Conservation (phyloP, 1,140 invertebrate genomes). For the Watersipora subatra region DNA sequence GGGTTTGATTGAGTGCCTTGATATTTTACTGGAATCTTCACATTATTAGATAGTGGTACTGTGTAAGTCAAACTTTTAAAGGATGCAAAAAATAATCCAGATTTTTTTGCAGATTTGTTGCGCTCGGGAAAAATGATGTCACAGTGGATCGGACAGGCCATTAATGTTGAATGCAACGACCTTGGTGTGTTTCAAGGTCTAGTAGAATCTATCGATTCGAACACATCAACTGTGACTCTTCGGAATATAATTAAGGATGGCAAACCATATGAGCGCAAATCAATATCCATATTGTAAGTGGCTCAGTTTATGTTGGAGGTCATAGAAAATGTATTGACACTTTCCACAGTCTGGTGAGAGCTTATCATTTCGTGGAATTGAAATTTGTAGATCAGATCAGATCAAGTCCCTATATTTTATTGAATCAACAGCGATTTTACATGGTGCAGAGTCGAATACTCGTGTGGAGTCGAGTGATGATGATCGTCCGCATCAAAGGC, state of each 20-base stretch:
- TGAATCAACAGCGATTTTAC: not conserved
- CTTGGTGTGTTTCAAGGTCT: conserved; percentile 63
- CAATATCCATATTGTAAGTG: conserved; percentile 45
- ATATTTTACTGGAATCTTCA: too few species aligned
- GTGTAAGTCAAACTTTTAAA: too few species aligned
- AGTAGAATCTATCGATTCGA: conserved; percentile 56
- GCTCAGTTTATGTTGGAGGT: not conserved
- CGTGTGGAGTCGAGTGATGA: too few species aligned
- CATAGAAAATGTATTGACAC: not conserved
- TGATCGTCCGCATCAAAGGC: too few species aligned
- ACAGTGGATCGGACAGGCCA: conserved; percentile 50
- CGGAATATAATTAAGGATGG: conserved; percentile 66
- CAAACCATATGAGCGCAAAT: conserved; percentile 47
- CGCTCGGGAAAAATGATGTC: too few species aligned
- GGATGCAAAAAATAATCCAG: too few species aligned
- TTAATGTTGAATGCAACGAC: conserved; percentile 61
- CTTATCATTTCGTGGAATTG: too few species aligned
- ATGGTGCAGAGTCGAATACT: not conserved
- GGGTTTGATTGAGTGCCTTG: too few species aligned
- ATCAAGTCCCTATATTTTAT: not conserved
- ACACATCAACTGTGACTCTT: conserved; percentile 52
- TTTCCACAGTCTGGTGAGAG: too few species aligned
- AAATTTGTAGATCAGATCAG: not conserved
- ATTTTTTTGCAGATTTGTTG: too few species aligned
- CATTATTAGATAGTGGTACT: too few species aligned